A percentile compares a stretch with the other conserved stretches of the same genome.
Evolutionary conservation across 2,888 invertebrate genomes (phyloP).

Genomic region (Ennomos erosarius): DNA sequence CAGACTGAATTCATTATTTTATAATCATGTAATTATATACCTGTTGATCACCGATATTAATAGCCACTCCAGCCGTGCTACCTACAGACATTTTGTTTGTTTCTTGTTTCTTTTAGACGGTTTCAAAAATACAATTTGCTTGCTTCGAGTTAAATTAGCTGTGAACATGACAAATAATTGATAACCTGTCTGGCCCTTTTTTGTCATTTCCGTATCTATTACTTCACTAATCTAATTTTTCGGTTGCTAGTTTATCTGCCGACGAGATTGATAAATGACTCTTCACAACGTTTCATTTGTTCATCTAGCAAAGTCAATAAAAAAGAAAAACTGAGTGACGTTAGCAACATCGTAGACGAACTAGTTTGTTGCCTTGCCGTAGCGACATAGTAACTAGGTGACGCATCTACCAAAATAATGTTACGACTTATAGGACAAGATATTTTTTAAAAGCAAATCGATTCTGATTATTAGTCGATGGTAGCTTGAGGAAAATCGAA

Average conservation of each 20-base stretch:
- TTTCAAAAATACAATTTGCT: neutral
- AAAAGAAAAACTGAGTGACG: constrained; percentile 57
- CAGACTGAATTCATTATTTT: no score
- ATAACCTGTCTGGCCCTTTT: neutral
- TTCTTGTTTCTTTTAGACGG: no score
- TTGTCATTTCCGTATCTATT: neutral
- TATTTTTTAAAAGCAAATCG: no score
- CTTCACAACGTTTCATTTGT: constrained; percentile 7
- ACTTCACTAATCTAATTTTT: constrained; percentile 4
- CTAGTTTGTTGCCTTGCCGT: constrained; percentile 61
- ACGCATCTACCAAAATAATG: constrained; percentile 70
- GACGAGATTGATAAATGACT: constrained; percentile 6
- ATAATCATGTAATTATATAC: no score
- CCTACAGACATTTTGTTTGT: no score
- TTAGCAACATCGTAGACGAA: constrained; percentile 57
- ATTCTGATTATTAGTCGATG: no score
- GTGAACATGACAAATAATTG: constrained; percentile 12
- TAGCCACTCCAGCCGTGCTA: no score
- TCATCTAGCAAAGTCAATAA: constrained; percentile 13
- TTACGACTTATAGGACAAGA: constrained; percentile 7
- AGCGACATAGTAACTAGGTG: constrained; percentile 66
- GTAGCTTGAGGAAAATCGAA: no score
- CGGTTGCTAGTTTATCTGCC: constrained; percentile 1
- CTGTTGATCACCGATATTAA: no score
- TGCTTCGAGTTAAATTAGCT: neutral